These are phyloP conservation scores for Dendrocincla fuliginosa DNA, from an alignment of 2,797 vertebrate species.

Conservation along the genomic window DNA sequence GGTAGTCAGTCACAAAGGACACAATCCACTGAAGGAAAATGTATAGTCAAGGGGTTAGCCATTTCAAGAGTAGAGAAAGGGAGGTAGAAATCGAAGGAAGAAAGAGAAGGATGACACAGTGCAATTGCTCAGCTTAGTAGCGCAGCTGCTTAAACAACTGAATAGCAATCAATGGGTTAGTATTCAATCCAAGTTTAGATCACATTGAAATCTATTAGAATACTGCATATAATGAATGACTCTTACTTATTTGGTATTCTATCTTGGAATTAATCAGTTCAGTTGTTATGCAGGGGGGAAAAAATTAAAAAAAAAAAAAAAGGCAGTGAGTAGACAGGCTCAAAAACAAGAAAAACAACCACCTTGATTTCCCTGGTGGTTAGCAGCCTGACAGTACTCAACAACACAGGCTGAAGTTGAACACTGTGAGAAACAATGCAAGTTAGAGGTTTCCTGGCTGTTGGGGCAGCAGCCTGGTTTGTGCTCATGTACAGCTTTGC, in stretches of 20 bases:
- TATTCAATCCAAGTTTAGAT: slow-evolving; percentile 72
- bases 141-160: slow-evolving; percentile 70
- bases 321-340: background rate
- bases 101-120: slow-evolving; percentile 49
- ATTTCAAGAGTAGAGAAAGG: slow-evolving; percentile 39
- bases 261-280: slow-evolving; percentile 70
- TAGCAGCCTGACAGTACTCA: slow-evolving; percentile 38
- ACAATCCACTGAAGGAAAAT: slow-evolving; percentile 46
- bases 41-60: slow-evolving; percentile 15
- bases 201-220: slow-evolving; percentile 68
- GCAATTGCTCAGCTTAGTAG: slow-evolving; percentile 65
- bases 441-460: slow-evolving; percentile 42
- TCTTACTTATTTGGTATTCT: slow-evolving; percentile 69
- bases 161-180: slow-evolving; percentile 75
- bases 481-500: background rate
- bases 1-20: slow-evolving; percentile 36
- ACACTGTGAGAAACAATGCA: slow-evolving; percentile 30
- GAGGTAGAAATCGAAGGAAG: slow-evolving; percentile 34
- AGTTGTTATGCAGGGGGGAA: slow-evolving; percentile 24
- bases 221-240: slow-evolving; percentile 69
- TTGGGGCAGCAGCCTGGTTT: slow-evolving; percentile 48
- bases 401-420: slow-evolving; percentile 23
- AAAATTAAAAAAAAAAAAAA: background rate
- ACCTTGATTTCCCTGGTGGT: slow-evolving; percentile 62
- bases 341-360: background rate